Conservation (phyloP, 37 sponge, comb jelly and placozoan species). For the Amphimedon queenslandica region DNA sequence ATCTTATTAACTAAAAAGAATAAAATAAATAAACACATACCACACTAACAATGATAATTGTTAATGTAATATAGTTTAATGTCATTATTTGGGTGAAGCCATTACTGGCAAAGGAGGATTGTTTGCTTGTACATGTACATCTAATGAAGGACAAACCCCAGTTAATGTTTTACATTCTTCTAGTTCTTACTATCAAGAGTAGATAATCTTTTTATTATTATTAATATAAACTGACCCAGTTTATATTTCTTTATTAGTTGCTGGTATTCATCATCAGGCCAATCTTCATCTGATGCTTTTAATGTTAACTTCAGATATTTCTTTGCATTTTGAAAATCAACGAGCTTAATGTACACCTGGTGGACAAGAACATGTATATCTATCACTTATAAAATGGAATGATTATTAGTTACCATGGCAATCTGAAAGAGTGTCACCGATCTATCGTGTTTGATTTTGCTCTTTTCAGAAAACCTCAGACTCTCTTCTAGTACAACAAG, state of each 20-base stretch:
- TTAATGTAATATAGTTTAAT: not conserved
- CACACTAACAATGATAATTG: not conserved
- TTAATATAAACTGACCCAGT: too few relatives aligned
- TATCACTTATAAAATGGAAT: too few relatives aligned
- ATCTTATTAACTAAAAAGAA: slow-evolving; percentile 53
- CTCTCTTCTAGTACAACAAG: slow-evolving; percentile 59
- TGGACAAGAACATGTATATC: too few relatives aligned
- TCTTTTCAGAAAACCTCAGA: slow-evolving; percentile 23
- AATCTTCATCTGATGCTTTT: too few relatives aligned
- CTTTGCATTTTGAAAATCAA: not conserved
- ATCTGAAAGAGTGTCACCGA: slow-evolving; percentile 41
- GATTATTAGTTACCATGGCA: slow-evolving; percentile 47
- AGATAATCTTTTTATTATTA: too few relatives aligned
- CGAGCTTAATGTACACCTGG: not conserved
- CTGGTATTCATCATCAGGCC: too few relatives aligned
- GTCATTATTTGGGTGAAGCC: not conserved
- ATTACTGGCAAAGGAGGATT: too few relatives aligned
- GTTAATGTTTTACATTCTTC: too few relatives aligned
- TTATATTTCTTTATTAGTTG: too few relatives aligned
- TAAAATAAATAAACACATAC: not conserved
- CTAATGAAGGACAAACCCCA: too few relatives aligned
- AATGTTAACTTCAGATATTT: not conserved
- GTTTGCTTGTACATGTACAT: too few relatives aligned
- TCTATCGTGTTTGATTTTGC: slow-evolving; percentile 18
- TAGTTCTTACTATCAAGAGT: too few relatives aligned